Conservation (phyloP, 2,797 vertebrate species). For the Melanotaenia trifasciata region DNA sequence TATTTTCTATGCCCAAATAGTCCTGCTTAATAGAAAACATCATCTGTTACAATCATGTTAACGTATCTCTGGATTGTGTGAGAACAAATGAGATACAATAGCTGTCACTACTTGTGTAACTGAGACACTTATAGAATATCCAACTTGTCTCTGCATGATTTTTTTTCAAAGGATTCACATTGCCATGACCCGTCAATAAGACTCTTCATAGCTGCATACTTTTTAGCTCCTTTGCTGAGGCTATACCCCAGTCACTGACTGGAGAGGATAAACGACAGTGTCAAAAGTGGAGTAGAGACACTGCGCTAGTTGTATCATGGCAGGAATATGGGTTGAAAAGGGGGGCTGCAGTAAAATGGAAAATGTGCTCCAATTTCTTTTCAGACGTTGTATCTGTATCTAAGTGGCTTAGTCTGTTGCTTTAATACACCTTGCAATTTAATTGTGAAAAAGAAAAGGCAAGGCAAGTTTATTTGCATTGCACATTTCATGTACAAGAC, state of each 20-base stretch:
- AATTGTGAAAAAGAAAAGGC: constrained; percentile 19
- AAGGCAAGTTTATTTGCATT: too few species aligned
- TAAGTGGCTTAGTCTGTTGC: constrained; percentile 15
- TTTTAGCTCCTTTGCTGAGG: constrained; percentile 19
- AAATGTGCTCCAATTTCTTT: constrained; percentile 10
- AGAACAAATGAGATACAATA: constrained; percentile 1
- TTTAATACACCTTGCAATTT: constrained; percentile 26
- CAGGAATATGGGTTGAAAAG: constrained; percentile 23
- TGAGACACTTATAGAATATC: constrained; percentile 38
- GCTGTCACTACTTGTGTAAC: constrained; percentile 28
- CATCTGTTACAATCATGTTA: background rate
- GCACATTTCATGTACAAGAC: too few species aligned
- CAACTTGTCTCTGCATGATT: constrained; percentile 19
- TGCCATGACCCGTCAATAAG: constrained; percentile 16
- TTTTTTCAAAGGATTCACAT: constrained; percentile 29
- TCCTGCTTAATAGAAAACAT: background rate
- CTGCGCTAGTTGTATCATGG: constrained; percentile 16
- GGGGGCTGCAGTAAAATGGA: constrained; percentile 16
- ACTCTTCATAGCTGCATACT: constrained; percentile 13
- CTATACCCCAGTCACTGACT: constrained; percentile 11
- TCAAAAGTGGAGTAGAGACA: constrained; percentile 48
- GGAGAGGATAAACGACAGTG: constrained; percentile 16
- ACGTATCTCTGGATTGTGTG: background rate
- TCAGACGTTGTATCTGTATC: constrained; percentile 13
- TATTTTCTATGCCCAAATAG: too few species aligned